phyloP scores from a whole-genome alignment of 2,113 vertebrate species.

The Hipposideros armiger region DNA sequence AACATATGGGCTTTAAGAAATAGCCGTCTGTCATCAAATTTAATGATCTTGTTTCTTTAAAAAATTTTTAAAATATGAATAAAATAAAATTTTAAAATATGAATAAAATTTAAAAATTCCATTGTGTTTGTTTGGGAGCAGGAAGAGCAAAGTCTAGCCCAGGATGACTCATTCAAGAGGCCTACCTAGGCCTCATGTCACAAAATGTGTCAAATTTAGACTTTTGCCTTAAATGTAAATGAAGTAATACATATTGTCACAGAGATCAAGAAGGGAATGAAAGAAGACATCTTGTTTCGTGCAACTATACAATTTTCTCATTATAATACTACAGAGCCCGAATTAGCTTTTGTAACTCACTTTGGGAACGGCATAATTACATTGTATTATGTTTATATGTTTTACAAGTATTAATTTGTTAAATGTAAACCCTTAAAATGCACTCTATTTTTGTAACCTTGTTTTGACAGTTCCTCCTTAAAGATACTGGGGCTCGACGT shows the following conservation, averaged over 20 bases:
- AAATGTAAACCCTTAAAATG: constrained; percentile 38
- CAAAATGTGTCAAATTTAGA: neutral
- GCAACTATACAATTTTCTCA: neutral
- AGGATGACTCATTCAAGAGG: neutral
- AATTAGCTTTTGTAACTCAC: constrained; percentile 23
- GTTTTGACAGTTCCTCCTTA: neutral
- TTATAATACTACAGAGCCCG: neutral
- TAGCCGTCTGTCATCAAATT: neutral
- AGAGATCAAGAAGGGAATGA: neutral
- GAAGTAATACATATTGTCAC: neutral
- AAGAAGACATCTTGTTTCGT: neutral
- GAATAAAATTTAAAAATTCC: neutral
- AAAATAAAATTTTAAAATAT: too few species aligned
- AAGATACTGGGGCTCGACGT: neutral
- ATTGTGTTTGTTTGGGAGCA: neutral
- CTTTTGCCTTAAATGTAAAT: neutral
- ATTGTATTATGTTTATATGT: neutral
- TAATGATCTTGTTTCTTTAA: neutral
- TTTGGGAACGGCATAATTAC: neutral
- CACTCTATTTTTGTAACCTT: neutral
- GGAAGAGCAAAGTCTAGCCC: neutral
- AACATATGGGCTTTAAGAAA: neutral
- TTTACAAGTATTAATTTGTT: neutral
- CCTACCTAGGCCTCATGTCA: neutral
- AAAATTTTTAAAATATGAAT: neutral